A percentile compares a stretch with the other conserved stretches of the same genome.
These are phyloP conservation scores for Myotis planiceps DNA, from an alignment of 2,797 vertebrate species.

Conservation along the genomic window DNA sequence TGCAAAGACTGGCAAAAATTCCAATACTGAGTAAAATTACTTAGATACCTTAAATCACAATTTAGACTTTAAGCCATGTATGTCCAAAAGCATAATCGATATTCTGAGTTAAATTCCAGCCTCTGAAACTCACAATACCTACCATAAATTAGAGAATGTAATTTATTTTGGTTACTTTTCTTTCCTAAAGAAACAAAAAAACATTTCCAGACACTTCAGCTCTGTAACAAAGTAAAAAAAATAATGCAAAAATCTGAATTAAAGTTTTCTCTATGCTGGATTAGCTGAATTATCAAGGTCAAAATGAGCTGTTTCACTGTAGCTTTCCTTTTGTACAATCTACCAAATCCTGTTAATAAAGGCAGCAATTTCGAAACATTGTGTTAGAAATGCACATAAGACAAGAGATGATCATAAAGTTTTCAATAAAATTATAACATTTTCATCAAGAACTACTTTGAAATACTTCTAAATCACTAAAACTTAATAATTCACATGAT, in stretches of 20 bases:
- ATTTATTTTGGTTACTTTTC: slow-evolving; percentile 34
- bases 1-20: background rate
- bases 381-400: slow-evolving; percentile 16
- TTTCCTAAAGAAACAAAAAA: slow-evolving; percentile 56
- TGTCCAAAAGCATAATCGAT: slow-evolving; percentile 5
- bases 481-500: slow-evolving; percentile 53
- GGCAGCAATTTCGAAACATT: slow-evolving; percentile 67
- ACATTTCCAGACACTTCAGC: slow-evolving; percentile 38
- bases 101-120: slow-evolving; percentile 52
- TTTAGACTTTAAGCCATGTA: slow-evolving; percentile 49
- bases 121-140: slow-evolving; percentile 35
- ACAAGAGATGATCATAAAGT: slow-evolving; percentile 31
- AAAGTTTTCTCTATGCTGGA: slow-evolving; percentile 33
- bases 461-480: slow-evolving; percentile 53
- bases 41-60: slow-evolving; percentile 3
- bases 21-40: slow-evolving; percentile 38
- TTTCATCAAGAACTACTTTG: slow-evolving; percentile 36
- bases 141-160: background rate
- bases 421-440: slow-evolving; percentile 34
- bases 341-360: slow-evolving; percentile 59
- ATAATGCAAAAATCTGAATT: slow-evolving; percentile 54
- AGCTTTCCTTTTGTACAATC: background rate
- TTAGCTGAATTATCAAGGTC: slow-evolving; percentile 46
- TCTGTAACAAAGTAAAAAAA: slow-evolving; percentile 31
- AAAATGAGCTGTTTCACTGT: background rate